Conservation (phyloP, 2,888 invertebrate species). For the Lottia scabra region DNA sequence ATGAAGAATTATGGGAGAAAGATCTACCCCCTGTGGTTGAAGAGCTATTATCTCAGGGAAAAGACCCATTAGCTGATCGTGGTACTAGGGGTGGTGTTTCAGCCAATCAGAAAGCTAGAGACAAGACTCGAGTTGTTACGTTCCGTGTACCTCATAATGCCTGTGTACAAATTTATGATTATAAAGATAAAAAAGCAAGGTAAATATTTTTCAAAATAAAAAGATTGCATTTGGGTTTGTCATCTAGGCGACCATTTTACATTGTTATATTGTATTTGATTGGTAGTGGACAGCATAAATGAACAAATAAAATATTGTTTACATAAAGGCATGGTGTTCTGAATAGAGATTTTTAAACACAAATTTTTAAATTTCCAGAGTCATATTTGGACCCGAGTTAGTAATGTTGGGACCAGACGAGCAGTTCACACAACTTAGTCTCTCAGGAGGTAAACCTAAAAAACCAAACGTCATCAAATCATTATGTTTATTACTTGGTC, state of each 20-base stretch:
- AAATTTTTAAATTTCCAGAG: conserved; percentile 56
- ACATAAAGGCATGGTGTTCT: too few relatives aligned
- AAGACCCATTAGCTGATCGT: conserved; percentile 71
- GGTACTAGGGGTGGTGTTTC: conserved; percentile 37
- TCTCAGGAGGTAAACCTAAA: conserved; percentile 72
- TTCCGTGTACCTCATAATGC: conserved; percentile 72
- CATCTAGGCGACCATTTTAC: not conserved
- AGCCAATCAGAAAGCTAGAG: conserved; percentile 38
- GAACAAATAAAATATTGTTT: too few relatives aligned
- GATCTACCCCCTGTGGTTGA: conserved; percentile 69
- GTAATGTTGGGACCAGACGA: conserved; percentile 73
- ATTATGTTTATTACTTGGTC: conserved; percentile 71
- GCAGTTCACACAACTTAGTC: conserved; percentile 71
- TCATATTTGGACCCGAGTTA: conserved; percentile 72
- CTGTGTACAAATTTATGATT: conserved; percentile 72
- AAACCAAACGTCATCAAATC: conserved; percentile 71
- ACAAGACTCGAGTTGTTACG: conserved; percentile 68
- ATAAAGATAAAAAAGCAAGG: conserved; percentile 72
- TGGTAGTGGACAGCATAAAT: too few relatives aligned
- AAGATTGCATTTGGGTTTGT: not conserved
- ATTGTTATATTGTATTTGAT: too few relatives aligned
- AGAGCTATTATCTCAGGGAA: conserved; percentile 52
- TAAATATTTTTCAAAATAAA: too few relatives aligned
- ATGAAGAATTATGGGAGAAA: conserved; percentile 70
- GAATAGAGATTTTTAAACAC: too few relatives aligned